These are phyloP conservation scores for Macrophya alboannulata DNA, from an alignment of 2,888 invertebrate species.

Conservation along the genomic window DNA sequence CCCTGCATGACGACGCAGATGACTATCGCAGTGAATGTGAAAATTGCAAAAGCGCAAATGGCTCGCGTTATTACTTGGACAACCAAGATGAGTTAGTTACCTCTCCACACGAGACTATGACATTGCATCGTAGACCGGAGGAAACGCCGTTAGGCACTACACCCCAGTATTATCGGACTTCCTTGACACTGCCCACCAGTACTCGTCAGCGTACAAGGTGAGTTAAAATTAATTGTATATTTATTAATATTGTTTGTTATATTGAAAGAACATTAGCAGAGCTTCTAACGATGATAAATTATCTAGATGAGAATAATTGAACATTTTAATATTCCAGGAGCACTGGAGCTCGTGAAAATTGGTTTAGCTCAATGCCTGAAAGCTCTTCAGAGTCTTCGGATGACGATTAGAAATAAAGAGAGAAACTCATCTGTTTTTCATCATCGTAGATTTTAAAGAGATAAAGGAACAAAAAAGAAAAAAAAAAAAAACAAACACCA, in stretches of 20 bases:
- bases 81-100: conserved; percentile 83
- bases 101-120: conserved; percentile 85
- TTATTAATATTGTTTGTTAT: background rate
- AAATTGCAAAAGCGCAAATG: conserved; percentile 90
- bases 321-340: conserved; percentile 68
- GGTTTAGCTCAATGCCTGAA: conserved; percentile 82
- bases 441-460: conserved; percentile 32
- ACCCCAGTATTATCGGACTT: conserved; percentile 84
- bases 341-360: conserved; percentile 81
- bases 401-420: conserved; percentile 73
- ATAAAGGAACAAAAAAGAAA: background rate
- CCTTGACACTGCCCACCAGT: conserved; percentile 85
- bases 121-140: conserved; percentile 84
- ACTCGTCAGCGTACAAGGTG: conserved; percentile 82
- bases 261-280: too few relatives aligned
- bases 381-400: conserved; percentile 81
- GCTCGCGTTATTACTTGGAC: conserved; percentile 85
- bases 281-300: background rate
- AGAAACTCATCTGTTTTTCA: conserved; percentile 45
- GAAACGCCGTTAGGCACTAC: conserved; percentile 79
- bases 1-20: conserved; percentile 83
- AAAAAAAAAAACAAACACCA: background rate
- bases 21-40: conserved; percentile 93
- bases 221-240: conserved; percentile 38
- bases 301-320: conserved; percentile 13